Evolutionary conservation across 2,113 vertebrate genomes (phyloP), one percentile per base, ranked within the genome.

Genomic region (Talpa occidentalis): DNA sequence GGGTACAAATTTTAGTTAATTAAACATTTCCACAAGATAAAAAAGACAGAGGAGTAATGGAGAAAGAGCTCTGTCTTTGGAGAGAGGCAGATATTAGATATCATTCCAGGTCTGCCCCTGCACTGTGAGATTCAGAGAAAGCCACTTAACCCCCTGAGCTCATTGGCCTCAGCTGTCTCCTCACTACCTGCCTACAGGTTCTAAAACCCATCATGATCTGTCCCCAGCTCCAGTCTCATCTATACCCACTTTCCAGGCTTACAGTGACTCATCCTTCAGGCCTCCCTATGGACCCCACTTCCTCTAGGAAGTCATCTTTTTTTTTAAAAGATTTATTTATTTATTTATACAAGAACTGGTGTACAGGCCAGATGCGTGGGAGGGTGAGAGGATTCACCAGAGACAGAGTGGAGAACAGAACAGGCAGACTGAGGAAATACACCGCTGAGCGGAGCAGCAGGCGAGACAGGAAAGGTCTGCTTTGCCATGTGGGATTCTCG

Each of bases 261-360:
- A 19, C 3, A 40, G 2, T 8, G 19, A 26, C 1, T 40, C 54
- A 32, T 49, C 66, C 67, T 35, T 16, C 19, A 26, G 54, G 6
- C 54, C 8, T 49, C 17, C 19, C 10, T 40, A 10, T 24, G 19
- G 42, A 90, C 49, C 19, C 32, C 21, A n/a, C 35, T 54, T 79
- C 64, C 90, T 93, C 52, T 16, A 66, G 47, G 81, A 95, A 40
- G n/a, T n/a, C n/a, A n/a, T n/a, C n/a, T n/a, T n/a, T n/a, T n/a
- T n/a, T n/a, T n/a, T n/a, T n/a, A n/a, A n/a, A n/a, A n/a, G n/a
- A n/a, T n/a, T n/a, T n/a, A n/a, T n/a, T n/a, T n/a, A n/a, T n/a
- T n/a, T n/a, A n/a, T n/a, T n/a, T n/a, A n/a, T n/a, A n/a, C n/a
- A n/a, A n/a, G n/a, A n/a, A n/a, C n/a, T n/a, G n/a, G n/a, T n/a